Evolutionary conservation across 2,113 vertebrate species (phyloP).

Genomic region (Ceyx cyanopectus): DNA sequence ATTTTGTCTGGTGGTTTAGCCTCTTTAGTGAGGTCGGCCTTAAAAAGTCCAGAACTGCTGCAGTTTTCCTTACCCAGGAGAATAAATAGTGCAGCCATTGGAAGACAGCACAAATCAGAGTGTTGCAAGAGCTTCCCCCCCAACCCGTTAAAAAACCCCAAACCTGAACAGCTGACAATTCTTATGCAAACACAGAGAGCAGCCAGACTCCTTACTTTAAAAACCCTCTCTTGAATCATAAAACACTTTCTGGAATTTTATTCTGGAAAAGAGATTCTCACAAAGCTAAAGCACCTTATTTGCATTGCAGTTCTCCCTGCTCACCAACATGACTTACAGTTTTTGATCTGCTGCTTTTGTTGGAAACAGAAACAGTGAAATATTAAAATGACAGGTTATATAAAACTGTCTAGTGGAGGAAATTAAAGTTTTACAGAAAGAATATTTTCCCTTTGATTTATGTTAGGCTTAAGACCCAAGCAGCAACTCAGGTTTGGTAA

Average conservation of each 20-base stretch:
- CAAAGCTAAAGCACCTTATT: background rate
- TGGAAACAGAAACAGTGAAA: background rate
- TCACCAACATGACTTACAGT: background rate
- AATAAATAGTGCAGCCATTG: constrained; percentile 32
- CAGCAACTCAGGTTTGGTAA: background rate
- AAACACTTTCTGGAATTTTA: constrained; percentile 40
- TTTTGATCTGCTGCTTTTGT: background rate
- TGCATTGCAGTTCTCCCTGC: background rate
- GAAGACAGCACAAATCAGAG: constrained; percentile 12
- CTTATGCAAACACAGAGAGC: constrained; percentile 52
- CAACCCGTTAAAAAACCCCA: background rate
- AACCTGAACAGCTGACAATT: constrained; percentile 45
- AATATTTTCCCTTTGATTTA: constrained; percentile 10
- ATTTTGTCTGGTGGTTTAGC: background rate
- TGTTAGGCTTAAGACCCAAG: background rate
- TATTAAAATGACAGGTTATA: constrained; percentile 6
- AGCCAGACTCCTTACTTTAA: constrained; percentile 21
- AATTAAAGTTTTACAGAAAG: constrained; percentile 21
- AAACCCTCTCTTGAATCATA: constrained; percentile 5
- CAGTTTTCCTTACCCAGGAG: background rate
- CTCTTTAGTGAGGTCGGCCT: background rate
- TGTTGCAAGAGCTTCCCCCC: constrained; percentile 33
- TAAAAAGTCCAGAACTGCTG: constrained; percentile 5
- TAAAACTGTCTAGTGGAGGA: constrained; percentile 34
- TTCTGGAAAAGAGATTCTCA: constrained; percentile 34